These are phyloP conservation scores for Delphinus delphis DNA, from an alignment of 2,113 vertebrate genomes.

Conservation along the genomic window DNA sequence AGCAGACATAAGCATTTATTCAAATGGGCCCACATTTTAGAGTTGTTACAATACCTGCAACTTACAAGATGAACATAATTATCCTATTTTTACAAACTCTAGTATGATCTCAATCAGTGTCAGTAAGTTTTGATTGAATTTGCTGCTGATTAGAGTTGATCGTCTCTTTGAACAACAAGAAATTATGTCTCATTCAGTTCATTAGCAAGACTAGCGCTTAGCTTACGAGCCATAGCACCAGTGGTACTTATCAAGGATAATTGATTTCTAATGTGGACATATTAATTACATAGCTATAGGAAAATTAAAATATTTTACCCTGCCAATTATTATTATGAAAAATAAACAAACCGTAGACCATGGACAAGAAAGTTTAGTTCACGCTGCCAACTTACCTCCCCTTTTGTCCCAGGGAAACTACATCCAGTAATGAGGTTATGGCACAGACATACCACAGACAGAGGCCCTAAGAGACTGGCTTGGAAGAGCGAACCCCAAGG, in stretches of 20 bases:
- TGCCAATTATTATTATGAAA: conserved; percentile 74
- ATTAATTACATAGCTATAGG: conserved; percentile 77
- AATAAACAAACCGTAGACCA: conserved; percentile 47
- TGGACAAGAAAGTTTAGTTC: conserved; percentile 44
- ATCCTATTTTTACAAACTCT: conserved; percentile 74
- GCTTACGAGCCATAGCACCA: conserved; percentile 75
- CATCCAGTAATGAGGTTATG: no score
- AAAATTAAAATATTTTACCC: conserved; percentile 74
- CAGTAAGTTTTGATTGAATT: conserved; percentile 82
- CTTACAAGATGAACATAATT: conserved; percentile 65
- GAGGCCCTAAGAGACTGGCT: background rate
- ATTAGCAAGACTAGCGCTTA: conserved; percentile 75
- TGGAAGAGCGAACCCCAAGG: background rate
- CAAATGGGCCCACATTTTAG: conserved; percentile 29
- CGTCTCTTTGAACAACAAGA: conserved; percentile 81
- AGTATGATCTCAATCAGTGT: conserved; percentile 79
- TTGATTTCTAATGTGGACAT: conserved; percentile 80
- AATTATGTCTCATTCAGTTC: conserved; percentile 81
- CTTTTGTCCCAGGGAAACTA: background rate
- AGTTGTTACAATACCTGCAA: conserved; percentile 65
- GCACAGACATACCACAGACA: background rate
- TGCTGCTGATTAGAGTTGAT: conserved; percentile 83
- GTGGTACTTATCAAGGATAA: conserved; percentile 79
- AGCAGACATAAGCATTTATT: conserved; percentile 43
- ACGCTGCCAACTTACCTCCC: background rate